Evolutionary conservation across 2,888 invertebrate genomes (phyloP), one percentile per base, ranked within the genome.

Genomic region (Ophion ellenae): DNA sequence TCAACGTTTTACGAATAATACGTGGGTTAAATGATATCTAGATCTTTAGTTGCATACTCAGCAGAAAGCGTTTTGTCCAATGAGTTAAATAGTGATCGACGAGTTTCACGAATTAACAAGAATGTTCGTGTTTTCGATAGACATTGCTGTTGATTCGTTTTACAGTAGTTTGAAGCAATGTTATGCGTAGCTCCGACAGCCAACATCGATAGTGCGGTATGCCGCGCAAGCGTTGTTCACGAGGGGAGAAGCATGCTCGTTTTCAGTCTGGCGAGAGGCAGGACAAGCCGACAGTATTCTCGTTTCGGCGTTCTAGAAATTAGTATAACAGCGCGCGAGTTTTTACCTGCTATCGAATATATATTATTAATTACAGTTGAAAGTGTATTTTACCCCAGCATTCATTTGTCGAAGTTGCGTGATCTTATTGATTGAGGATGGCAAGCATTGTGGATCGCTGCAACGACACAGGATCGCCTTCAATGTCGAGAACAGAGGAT

Each of bases 401-500:
- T 47, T 79, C 40, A 2, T n/a, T 7, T 36, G 59, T 32, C 11
- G 3, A 64, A 28, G 14, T 32, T 47, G 45, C 64, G 36, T 28
- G 40, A 28, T 67, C 53, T 73, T 32, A 53, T 67, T 20, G 64
- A 63, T 32, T 20, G 32, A 85, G 59, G 70, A 89, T 89, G 89
- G 81, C 89, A 80, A 90, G 75, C 69, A 87, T 89, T 40, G 79
- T 90, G 59, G 88, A 91, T 74, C 82, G 89, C 20, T 90, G 89
- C 76, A 91, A 90, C 85, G 90, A 91, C 61, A 88, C 90, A 17
- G 92, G 90, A 64, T 93, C 93, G 53, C 91, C 92, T 47, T 92
- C 92, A 77, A 92, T 93, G 89, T 93, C 93, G 17, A 92, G 91
- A 81, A 89, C 90, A 53, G 94, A 94, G 75, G 94, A 94, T 85